Conservation (phyloP, 2,888 invertebrate species). For the Marronus borbonicus region DNA sequence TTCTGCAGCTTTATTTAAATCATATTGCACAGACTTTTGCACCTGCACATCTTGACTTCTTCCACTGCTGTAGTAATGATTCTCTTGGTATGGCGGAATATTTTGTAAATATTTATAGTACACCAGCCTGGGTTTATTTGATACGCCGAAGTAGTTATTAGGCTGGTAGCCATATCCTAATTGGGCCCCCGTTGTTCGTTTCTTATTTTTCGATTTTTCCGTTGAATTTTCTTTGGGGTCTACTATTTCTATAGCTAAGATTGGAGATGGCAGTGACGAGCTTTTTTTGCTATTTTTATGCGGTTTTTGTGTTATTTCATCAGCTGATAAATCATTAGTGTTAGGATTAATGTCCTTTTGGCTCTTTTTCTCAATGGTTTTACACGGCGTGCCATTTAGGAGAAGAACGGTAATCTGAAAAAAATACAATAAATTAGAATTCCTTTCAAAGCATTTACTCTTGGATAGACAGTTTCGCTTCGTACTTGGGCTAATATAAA, state of each 20-base stretch:
- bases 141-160: conserved; percentile 71
- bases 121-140: conserved; percentile 73
- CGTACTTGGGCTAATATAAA: too few species aligned
- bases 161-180: conserved; percentile 79
- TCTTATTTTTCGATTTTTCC: conserved; percentile 70
- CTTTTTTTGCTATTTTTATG: conserved; percentile 17
- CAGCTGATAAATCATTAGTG: conserved; percentile 41
- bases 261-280: conserved; percentile 71
- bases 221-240: conserved; percentile 66
- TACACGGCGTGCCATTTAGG: not conserved
- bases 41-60: conserved; percentile 55
- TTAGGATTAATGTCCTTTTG: conserved; percentile 20
- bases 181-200: conserved; percentile 82
- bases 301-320: not conserved
- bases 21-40: conserved; percentile 62
- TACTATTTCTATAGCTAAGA: conserved; percentile 77
- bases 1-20: conserved; percentile 57
- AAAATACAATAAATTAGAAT: not conserved
- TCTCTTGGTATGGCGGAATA: conserved; percentile 69
- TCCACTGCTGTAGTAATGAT: conserved; percentile 38
- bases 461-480: too few species aligned
- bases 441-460: too few species aligned
- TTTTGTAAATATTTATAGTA: conserved; percentile 82
- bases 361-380: conserved; percentile 28
- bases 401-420: conserved; percentile 24